Evolutionary conservation across 2,888 invertebrate species (phyloP).

Genomic region (Ptycholaimellus sp.): DNA sequence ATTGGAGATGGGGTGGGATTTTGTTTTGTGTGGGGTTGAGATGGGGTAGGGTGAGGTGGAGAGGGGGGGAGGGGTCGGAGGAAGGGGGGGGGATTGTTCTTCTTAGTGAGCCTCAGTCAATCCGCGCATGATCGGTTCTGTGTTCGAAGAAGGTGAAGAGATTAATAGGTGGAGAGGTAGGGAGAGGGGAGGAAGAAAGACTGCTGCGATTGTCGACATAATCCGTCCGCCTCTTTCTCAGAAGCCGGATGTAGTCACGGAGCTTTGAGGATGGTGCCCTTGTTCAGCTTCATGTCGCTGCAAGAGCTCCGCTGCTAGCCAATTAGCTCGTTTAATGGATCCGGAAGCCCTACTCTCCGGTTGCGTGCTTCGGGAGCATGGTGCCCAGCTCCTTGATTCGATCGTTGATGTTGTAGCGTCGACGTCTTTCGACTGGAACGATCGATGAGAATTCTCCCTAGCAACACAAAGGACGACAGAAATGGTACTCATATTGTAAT

Average conservation of each 20-base stretch:
- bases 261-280: conserved; percentile 82
- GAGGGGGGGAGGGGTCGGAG: conserved; percentile 11
- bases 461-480: neutral
- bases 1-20: conserved; percentile 9
- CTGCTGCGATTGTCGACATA: conserved; percentile 12
- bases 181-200: neutral
- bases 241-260: conserved; percentile 81
- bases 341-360: conserved; percentile 15
- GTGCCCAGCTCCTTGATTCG: conserved; percentile 86
- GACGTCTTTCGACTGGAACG: conserved; percentile 26
- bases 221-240: conserved; percentile 39
- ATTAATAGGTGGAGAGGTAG: neutral
- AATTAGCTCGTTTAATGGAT: neutral
- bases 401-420: conserved; percentile 92
- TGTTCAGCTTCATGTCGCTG: conserved; percentile 32
- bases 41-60: too few species aligned
- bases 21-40: too few species aligned
- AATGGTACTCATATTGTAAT: conserved; percentile 24
- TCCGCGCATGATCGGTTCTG: too few species aligned
- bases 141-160: neutral
- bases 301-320: conserved; percentile 4
- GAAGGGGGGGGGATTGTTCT: conserved; percentile 18
- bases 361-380: conserved; percentile 56
- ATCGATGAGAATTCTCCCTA: neutral
- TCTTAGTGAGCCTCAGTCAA: conserved; percentile 14